Conservation (phyloP, 2,888 invertebrate genomes). For the Plusia festucae region DNA sequence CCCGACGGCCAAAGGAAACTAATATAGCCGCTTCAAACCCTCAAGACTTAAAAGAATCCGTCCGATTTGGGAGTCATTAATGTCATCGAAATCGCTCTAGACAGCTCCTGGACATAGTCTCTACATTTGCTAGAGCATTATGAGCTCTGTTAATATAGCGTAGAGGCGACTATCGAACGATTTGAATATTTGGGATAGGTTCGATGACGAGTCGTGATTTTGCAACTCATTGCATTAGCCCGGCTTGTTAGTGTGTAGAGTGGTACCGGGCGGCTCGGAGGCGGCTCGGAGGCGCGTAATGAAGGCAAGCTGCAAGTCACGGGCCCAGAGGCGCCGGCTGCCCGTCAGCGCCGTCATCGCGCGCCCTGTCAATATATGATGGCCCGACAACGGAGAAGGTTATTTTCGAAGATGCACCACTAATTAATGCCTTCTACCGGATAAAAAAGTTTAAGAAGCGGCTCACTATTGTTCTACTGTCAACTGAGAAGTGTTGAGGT, state of each 20-base stretch:
- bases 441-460: constrained; percentile 80
- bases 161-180: constrained; percentile 64
- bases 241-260: constrained; percentile 84
- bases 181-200: constrained; percentile 54
- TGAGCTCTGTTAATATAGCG: constrained; percentile 58
- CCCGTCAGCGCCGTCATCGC: constrained; percentile 80
- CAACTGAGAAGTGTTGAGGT: constrained; percentile 70
- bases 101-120: constrained; percentile 78
- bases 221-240: constrained; percentile 89
- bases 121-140: constrained; percentile 54
- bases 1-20: constrained; percentile 69
- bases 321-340: constrained; percentile 80
- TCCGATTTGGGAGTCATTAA: constrained; percentile 83
- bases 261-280: constrained; percentile 56
- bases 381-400: constrained; percentile 84
- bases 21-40: constrained; percentile 73
- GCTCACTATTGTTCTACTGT: constrained; percentile 81
- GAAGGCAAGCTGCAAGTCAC: constrained; percentile 87
- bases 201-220: constrained; percentile 70
- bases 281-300: constrained; percentile 77
- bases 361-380: constrained; percentile 84
- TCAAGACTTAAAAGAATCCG: constrained; percentile 76
- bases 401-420: constrained; percentile 86
- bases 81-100: constrained; percentile 82
- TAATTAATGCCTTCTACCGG: constrained; percentile 84